Base-by-base conservation (phyloP, 2,888 invertebrate species). In the Leptopilina syphax region DNA sequence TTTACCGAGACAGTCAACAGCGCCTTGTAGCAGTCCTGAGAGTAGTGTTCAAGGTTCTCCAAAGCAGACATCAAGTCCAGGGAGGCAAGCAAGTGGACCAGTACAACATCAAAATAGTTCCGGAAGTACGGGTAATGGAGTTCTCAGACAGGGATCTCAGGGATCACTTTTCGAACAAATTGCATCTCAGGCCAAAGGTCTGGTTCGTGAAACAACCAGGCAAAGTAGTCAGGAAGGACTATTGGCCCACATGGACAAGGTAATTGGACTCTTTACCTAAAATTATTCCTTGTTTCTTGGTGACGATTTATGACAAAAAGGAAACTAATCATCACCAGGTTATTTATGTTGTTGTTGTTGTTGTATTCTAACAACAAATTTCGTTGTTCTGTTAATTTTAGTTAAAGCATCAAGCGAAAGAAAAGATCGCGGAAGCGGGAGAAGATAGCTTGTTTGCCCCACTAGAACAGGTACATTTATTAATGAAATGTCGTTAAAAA, bases 151-250 rank as follows among this genome's bases (percentile, higher is more conserved):
- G 90, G 95, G 96, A 1, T 97, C 97, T 0, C 97, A 97, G 88
- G 94, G 96, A 0, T 98, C 97, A 0, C 92, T 98, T 1, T 94
- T 98, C 86, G 98, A 98, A 91, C 97, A 97, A 88, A 96, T 98
- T 88, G 96, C 98, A 4, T 95, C 95, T 0, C 97, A 97, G 89
- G 98, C 98, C 12, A 97, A 97, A 91, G 98, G 97, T 87, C 92
- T 98, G 79, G 97, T 98, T 1, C 94, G 96, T 73, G 98, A 98
- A 90, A 97, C 97, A 0, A 97, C 97, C 0, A 93, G 97, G 1
- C 97, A 97, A 91, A 96, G 96, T 90, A 97, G 97, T 87, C 97
- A 97, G 90, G 97, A 98, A 90, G 97, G 97, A 44, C 89, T 97
- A 6, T 93, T 97, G 9, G 97, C 97, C 1, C 97, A 97, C 83